Conservation (phyloP, 2,888 invertebrate genomes). For the Spilosoma lubricipeda region DNA sequence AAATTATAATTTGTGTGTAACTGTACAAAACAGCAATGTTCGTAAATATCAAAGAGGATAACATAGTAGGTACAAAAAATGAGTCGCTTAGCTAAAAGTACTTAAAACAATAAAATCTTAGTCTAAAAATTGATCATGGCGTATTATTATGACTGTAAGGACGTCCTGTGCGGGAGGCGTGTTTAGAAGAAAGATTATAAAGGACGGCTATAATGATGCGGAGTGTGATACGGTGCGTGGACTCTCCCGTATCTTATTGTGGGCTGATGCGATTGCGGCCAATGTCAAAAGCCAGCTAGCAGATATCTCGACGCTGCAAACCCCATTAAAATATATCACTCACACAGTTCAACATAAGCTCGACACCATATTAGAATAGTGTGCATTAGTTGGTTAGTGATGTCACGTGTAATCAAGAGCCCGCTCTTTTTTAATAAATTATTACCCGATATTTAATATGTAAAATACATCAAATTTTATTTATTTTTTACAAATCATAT, state of each 20-base stretch:
- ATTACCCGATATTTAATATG: neutral
- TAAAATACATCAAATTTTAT: neutral
- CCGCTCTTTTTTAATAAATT: constrained; percentile 42
- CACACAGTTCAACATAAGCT: constrained; percentile 73
- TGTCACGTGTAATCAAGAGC: constrained; percentile 59
- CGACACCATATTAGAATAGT: constrained; percentile 68
- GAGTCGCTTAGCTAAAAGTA: constrained; percentile 75
- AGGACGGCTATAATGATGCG: constrained; percentile 83
- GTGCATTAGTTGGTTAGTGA: constrained; percentile 78
- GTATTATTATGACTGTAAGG: constrained; percentile 78
- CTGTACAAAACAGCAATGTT: constrained; percentile 80
- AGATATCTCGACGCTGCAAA: constrained; percentile 87
- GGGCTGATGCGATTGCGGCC: constrained; percentile 79
- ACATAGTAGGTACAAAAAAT: constrained; percentile 81
- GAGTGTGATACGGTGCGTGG: constrained; percentile 78
- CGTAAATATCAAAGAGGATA: constrained; percentile 69
- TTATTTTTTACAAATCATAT: neutral
- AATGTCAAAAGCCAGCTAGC: constrained; percentile 87
- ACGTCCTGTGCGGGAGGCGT: constrained; percentile 65
- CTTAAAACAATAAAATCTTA: constrained; percentile 79
- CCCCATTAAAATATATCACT: constrained; percentile 81
- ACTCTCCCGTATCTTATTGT: constrained; percentile 81
- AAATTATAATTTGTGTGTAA: constrained; percentile 77
- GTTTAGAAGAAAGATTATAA: constrained; percentile 58
- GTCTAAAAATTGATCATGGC: constrained; percentile 80